These are phyloP conservation scores for Anarhynchus alexandrinus DNA, from an alignment of 2,113 vertebrate genomes.

Conservation along the genomic window DNA sequence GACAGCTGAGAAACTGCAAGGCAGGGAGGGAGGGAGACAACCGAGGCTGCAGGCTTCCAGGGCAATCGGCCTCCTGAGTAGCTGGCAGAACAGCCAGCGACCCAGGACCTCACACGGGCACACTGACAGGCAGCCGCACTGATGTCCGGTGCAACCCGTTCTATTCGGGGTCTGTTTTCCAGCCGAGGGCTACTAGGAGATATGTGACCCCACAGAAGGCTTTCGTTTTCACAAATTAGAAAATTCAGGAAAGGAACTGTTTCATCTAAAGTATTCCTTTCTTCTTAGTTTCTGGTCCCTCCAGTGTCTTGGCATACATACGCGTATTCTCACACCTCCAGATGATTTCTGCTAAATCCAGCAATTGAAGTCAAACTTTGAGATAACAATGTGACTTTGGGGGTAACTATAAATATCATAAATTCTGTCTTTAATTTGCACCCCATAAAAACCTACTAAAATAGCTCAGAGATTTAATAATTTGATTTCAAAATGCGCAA, in stretches of 20 bases:
- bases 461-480: neutral
- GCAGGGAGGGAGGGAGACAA: neutral
- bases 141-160: accelerated
- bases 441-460: neutral
- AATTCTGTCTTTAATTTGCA: neutral
- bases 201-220: neutral
- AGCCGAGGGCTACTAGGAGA: neutral
- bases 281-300: neutral
- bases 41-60: neutral
- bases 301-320: neutral
- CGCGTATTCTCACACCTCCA: neutral
- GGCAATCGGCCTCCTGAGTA: accelerated
- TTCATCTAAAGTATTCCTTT: neutral
- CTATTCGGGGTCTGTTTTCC: accelerated
- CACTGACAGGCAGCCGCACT: accelerated
- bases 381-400: neutral
- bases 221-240: neutral
- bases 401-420: neutral
- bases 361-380: neutral
- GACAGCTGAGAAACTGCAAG: neutral
- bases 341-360: neutral
- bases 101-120: neutral
- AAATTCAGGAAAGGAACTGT: neutral
- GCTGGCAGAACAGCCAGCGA: neutral
- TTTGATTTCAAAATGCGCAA: neutral